Conservation (phyloP, 2,113 vertebrate species). For the Zootoca vivipara region DNA sequence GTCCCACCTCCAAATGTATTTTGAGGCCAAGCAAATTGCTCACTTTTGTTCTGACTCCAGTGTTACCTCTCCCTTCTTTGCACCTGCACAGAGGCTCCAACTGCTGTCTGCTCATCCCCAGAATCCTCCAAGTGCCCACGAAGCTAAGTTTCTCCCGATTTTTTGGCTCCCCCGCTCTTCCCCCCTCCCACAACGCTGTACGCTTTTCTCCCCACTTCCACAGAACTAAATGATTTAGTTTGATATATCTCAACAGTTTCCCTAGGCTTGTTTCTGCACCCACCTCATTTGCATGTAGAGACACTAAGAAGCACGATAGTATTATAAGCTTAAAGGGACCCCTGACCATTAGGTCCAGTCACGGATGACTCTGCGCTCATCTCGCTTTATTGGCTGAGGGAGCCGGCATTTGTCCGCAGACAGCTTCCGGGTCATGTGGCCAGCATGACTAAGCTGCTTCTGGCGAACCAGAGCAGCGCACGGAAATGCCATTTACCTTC, state of each 20-base stretch:
- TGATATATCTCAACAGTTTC: not conserved
- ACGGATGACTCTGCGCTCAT: too few species aligned
- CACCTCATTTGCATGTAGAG: not conserved
- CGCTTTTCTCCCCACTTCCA: not conserved
- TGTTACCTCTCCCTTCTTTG: not conserved
- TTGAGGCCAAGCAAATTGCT: not conserved
- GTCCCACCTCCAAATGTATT: not conserved
- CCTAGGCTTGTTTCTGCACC: too few species aligned
- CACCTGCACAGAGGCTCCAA: not conserved
- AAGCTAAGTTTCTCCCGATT: not conserved
- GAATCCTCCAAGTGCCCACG: not conserved
- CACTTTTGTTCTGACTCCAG: not conserved
- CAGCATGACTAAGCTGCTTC: too few species aligned
- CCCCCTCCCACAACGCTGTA: not conserved
- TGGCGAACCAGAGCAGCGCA: too few species aligned
- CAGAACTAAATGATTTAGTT: not conserved
- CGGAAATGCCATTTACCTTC: too few species aligned
- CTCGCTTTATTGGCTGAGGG: too few species aligned
- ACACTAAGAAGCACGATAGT: not conserved
- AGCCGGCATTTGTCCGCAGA: too few species aligned
- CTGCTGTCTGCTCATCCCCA: not conserved
- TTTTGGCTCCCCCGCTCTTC: too few species aligned
- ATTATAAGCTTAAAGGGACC: not conserved
- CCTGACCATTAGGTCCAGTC: too few species aligned
- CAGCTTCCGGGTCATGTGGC: too few species aligned